These are phyloP conservation scores for Podilymbus podiceps DNA, from an alignment of 2,113 vertebrate genomes.

Conservation along the genomic window DNA sequence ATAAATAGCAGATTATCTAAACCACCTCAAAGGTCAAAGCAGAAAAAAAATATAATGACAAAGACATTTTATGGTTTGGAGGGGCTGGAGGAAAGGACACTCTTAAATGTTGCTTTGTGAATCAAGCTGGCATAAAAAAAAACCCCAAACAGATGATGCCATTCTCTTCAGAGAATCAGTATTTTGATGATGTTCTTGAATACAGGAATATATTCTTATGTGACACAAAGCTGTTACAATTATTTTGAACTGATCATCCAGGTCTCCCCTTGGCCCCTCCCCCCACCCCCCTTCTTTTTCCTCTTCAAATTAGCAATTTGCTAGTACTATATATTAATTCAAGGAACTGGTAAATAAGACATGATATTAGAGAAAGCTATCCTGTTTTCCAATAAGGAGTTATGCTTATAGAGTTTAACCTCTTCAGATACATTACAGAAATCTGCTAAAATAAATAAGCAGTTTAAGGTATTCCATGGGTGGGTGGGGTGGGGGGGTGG, in stretches of 20 bases:
- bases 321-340: background rate
- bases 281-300: too few species aligned
- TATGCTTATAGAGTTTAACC: background rate
- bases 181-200: background rate
- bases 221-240: background rate
- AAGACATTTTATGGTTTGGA: background rate
- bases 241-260: background rate
- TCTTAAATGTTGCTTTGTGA: background rate
- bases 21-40: background rate
- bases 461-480: background rate
- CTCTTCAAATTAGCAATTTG: background rate
- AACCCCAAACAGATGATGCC: background rate
- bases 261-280: rapidly evolving
- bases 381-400: background rate
- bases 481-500: too few species aligned
- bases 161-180: background rate
- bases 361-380: background rate
- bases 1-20: background rate
- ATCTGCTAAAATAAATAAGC: background rate
- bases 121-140: background rate
- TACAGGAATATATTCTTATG: background rate
- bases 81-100: background rate
- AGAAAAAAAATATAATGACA: background rate
- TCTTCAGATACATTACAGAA: background rate
- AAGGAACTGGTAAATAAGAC: background rate